A percentile compares a stretch with the other conserved stretches of the same genome.
phyloP scores from a whole-genome alignment of 2,113 vertebrate genomes.

The Echinops telfairi region DNA sequence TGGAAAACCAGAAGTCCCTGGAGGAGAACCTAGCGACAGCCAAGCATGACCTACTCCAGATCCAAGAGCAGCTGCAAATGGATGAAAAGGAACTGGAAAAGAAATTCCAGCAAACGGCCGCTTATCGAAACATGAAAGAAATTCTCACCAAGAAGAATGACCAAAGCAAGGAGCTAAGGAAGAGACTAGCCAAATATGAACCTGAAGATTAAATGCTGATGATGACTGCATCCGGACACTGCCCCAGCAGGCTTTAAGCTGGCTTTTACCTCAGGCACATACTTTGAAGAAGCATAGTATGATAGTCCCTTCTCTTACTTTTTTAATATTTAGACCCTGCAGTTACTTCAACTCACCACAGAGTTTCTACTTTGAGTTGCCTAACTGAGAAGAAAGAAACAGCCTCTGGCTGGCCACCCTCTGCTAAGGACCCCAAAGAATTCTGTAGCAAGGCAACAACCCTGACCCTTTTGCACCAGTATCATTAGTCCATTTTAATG shows the following conservation, averaged over 20 bases:
- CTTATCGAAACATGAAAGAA: constrained; percentile 98
- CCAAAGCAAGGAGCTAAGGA: constrained; percentile 96
- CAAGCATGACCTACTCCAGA: constrained; percentile 94
- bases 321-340: constrained; percentile 59
- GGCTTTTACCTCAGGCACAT: constrained; percentile 38
- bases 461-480: not conserved
- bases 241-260: constrained; percentile 58
- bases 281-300: constrained; percentile 49
- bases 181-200: constrained; percentile 91
- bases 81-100: constrained; percentile 98
- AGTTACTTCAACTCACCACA: constrained; percentile 15
- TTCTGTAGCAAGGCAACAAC: not conserved
- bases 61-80: constrained; percentile 94
- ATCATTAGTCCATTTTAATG: not conserved
- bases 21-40: constrained; percentile 93
- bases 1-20: constrained; percentile 92
- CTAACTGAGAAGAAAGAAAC: not conserved
- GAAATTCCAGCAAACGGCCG: constrained; percentile 98
- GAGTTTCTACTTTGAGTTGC: constrained; percentile 68
- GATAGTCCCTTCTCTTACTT: constrained; percentile 34
- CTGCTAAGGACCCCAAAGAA: accelerated
- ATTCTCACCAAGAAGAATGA: constrained; percentile 98
- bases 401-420: not conserved
- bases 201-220: constrained; percentile 84
- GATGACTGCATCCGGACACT: constrained; percentile 55